These are phyloP conservation scores for Drosophila yakuba DNA, from an alignment of 1,140 invertebrate species.

Conservation along the genomic window DNA sequence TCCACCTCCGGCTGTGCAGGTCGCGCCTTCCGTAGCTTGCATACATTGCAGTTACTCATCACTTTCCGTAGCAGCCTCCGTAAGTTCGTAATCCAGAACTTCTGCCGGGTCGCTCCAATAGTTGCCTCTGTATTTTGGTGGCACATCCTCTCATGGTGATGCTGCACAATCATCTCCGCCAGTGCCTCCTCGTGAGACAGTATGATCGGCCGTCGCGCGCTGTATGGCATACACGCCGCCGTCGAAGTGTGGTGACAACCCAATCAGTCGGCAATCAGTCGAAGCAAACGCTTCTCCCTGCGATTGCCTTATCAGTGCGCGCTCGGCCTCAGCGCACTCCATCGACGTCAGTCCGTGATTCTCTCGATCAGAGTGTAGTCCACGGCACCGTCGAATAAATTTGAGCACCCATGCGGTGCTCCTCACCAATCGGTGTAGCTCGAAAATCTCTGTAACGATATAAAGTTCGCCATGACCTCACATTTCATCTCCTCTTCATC, in stretches of 20 bases:
- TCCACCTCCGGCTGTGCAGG: background rate
- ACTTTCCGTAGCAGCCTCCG: background rate
- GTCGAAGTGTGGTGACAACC: background rate
- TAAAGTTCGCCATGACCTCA: background rate
- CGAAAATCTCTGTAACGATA: background rate
- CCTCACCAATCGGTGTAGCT: background rate
- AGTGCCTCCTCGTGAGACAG: background rate
- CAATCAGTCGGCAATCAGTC: background rate
- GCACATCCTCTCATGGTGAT: constrained; percentile 1
- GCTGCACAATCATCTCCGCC: constrained; percentile 8
- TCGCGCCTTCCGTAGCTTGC: too few species aligned
- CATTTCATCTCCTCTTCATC: background rate
- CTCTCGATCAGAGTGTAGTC: background rate
- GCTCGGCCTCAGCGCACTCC: background rate
- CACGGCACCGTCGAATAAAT: too few species aligned
- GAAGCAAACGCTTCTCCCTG: background rate
- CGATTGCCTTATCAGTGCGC: background rate
- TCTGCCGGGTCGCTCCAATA: background rate
- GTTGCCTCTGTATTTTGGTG: constrained; percentile 6
- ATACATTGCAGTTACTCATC: background rate
- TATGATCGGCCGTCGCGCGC: constrained; percentile 2
- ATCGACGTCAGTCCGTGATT: background rate
- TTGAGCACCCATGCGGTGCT: too few species aligned
- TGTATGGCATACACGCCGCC: background rate
- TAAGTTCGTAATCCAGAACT: background rate